Conservation (phyloP, 1,140 invertebrate genomes). For the Octopus bimaculoides region DNA sequence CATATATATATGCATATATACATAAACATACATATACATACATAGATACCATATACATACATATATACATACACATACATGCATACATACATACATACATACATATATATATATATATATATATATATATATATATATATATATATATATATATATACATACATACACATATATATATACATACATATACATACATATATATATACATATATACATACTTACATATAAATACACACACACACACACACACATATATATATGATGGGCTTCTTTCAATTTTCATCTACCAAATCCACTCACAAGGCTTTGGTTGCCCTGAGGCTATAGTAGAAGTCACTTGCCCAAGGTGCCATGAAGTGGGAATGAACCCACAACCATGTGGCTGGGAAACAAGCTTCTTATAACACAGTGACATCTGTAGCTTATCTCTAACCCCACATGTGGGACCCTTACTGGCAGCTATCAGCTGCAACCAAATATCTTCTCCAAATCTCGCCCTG, state of each 20-base stretch:
- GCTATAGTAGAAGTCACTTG: no score
- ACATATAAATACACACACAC: not conserved
- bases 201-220: not conserved
- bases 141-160: not conserved
- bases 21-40: not conserved
- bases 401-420: no score
- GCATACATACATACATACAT: not conserved
- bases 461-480: no score
- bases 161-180: not conserved
- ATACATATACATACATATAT: not conserved
- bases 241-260: not conserved
- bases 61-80: not conserved
- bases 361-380: no score
- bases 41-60: not conserved
- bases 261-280: no score
- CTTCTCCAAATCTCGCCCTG: no score
- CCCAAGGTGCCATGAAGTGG: no score
- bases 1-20: not conserved
- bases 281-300: no score
- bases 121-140: not conserved
- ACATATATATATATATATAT: not conserved
- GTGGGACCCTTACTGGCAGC: no score
- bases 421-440: no score
- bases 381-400: no score
- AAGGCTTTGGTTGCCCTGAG: no score